phyloP scores from a whole-genome alignment of 2,797 vertebrate genomes.

The Pempheris klunzingeri region DNA sequence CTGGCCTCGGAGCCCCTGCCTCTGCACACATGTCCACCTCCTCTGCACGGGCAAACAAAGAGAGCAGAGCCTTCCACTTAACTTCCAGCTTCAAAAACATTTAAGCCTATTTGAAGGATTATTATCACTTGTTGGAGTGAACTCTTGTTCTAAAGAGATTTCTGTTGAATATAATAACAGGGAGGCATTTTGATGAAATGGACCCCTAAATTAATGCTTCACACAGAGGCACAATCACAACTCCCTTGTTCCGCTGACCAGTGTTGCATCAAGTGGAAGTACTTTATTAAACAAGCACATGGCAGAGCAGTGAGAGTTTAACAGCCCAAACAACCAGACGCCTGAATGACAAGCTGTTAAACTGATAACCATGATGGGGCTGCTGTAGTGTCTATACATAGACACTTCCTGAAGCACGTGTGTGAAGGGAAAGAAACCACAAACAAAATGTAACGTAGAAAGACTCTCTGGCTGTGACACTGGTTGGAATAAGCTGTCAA shows the following conservation, averaged over 20 bases:
- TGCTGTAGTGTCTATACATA: slow-evolving; percentile 3
- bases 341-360: slow-evolving; percentile 72
- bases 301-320: slow-evolving; percentile 52
- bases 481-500: neutral
- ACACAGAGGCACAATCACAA: slow-evolving; percentile 42
- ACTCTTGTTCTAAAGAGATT: slow-evolving; percentile 42
- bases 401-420: slow-evolving; percentile 42
- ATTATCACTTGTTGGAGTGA: slow-evolving; percentile 42
- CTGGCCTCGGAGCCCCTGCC: slow-evolving; percentile 68
- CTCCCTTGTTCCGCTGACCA: slow-evolving; percentile 51
- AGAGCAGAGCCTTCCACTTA: slow-evolving; percentile 59
- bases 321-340: slow-evolving; percentile 55
- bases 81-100: slow-evolving; percentile 61
- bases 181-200: slow-evolving; percentile 43
- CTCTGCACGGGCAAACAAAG: slow-evolving; percentile 67
- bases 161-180: slow-evolving; percentile 41
- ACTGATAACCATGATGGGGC: slow-evolving; percentile 58
- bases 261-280: slow-evolving; percentile 67
- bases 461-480: neutral
- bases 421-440: slow-evolving; percentile 3
- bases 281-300: slow-evolving; percentile 66
- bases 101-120: slow-evolving; percentile 55
- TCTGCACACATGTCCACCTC: slow-evolving; percentile 82
- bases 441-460: neutral
- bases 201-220: slow-evolving; percentile 40